Base-by-base conservation (phyloP, 2,888 invertebrate genomes). In the Argynnis bischoffii region DNA sequence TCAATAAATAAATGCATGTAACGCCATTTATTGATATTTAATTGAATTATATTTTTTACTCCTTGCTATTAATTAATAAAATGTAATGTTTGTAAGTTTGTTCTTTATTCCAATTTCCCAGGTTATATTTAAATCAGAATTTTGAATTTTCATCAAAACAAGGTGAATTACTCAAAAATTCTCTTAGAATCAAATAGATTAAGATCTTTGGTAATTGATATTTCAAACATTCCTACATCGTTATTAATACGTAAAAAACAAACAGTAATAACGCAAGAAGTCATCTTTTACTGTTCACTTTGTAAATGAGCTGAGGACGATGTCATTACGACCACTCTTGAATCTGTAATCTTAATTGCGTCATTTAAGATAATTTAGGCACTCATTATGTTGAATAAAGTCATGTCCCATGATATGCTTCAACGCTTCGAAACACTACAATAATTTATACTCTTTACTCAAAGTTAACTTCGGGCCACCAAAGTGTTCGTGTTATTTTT, bases 341-440 rank as follows among this genome's bases (percentile, higher is more conserved):
- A 78, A 77, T 73, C 71, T 73, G 79, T 83, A 83, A 87, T 86
- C 87, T 86, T 85, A 85, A 87, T 83, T 81, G 79, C 78, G 67
- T 72, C 79, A 80, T 83, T 85, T 81, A 80, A 88, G 87, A 87
- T 87, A 84, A 79, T 82, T 80, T 77, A 77, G 79, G 74, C 77
- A 75, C 79, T 80, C 78, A 78, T 76, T 73, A 75, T 69, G 66
- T 75, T 74, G 76, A 79, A 81, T 81, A 77, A 79, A 83, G 80
- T 77, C 79, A 79, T 81, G 78, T 77, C 76, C 72, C 77, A 75
- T 76, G 73, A 72, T 66, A 67, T 71, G 48, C 64, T 71, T 48
- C 35, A 46, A 51, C 21, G 48, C 31, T 48, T 31, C 18, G n/a
- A 60, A 55, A 55, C 31, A 50, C 31, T 47, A 47, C 18, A 21